Base-by-base conservation (phyloP, 2,797 vertebrate genomes). In the Mustela erminea region DNA sequence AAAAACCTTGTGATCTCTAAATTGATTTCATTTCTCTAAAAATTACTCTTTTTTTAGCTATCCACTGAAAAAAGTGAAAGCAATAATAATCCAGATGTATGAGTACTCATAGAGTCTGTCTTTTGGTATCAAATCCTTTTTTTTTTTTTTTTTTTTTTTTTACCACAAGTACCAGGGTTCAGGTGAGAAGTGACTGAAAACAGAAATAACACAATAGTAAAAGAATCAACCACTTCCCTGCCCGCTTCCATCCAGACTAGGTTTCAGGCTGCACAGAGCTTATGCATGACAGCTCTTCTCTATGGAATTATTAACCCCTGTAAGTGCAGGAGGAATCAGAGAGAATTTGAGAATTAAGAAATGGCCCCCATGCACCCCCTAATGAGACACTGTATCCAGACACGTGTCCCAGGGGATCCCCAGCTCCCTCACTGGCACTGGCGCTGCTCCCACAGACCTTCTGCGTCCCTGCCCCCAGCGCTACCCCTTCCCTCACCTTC, bases 351-450 rank as follows among this genome's bases (percentile, higher is more conserved):
- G 35, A 72, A 72, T 38, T 21, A 7, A 11, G 68, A 38, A 38
- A 38, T 72, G 1, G 0, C 5, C 21, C 21, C 35, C 35, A 21
- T 12, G 21, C 11, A 72, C 0, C 21, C 11, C 21, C 35, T 68
- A 23, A 25, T 41, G 70, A 25, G 70, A 41, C 21, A 23, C 21
- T 14, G 5, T 38, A 41, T 17, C 62, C 62, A 64, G 62, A 64
- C 62, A 64, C 6, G 27, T 32, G 29, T 13, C 29, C 29, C 58
- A 15, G 15, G 62, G 62, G 62, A 13, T 17, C 29, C 13, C 13
- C 13, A 64, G 29, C 62, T 64, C 29, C 62, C 14, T 29, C 62
- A 7, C 62, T 64, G 62, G 29, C 62, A 14, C 62, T 3, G 62
- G 62, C 0, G 5, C 62, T 64, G 62, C 62, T 64, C 62, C 29